Percentiles rank a stretch among this genome's conserved stretches.
Evolutionary conservation across 35 echinoderm and acorn worm genomes (phyloP).

Genomic region (Anneissia japonica): DNA sequence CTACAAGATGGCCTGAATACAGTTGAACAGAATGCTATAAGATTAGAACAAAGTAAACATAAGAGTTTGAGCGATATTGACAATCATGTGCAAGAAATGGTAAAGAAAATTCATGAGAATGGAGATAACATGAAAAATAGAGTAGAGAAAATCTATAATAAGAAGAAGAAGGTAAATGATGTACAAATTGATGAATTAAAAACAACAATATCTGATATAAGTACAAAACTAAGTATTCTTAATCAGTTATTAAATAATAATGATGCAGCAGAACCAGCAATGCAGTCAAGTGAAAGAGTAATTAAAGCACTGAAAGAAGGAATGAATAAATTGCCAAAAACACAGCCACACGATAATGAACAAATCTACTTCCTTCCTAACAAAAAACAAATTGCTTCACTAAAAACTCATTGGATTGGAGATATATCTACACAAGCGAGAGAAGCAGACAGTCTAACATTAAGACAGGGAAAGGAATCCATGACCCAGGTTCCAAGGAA

Average conservation of each 20-base stretch:
- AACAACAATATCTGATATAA: not conserved
- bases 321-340: too few species aligned
- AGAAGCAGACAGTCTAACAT: too few species aligned
- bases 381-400: too few species aligned
- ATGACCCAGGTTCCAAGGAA: too few species aligned
- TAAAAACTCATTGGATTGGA: too few species aligned
- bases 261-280: not conserved
- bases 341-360: too few species aligned
- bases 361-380: too few species aligned
- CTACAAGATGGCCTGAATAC: not conserved
- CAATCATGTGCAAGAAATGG: not conserved
- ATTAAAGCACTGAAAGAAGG: too few species aligned
- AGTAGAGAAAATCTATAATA: not conserved
- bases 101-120: not conserved
- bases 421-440: too few species aligned
- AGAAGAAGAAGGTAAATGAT: not conserved
- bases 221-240: not conserved
- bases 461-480: too few species aligned
- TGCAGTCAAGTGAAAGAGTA: not conserved
- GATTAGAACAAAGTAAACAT: not conserved
- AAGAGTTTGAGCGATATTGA: not conserved
- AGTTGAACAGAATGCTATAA: not conserved
- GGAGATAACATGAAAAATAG: not conserved
- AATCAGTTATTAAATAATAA: not conserved
- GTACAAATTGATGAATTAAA: not conserved